Percentiles rank a stretch among this genome's conserved stretches.
These are phyloP conservation scores for Selenia dentaria DNA, from an alignment of 2,888 invertebrate genomes.

Conservation along the genomic window DNA sequence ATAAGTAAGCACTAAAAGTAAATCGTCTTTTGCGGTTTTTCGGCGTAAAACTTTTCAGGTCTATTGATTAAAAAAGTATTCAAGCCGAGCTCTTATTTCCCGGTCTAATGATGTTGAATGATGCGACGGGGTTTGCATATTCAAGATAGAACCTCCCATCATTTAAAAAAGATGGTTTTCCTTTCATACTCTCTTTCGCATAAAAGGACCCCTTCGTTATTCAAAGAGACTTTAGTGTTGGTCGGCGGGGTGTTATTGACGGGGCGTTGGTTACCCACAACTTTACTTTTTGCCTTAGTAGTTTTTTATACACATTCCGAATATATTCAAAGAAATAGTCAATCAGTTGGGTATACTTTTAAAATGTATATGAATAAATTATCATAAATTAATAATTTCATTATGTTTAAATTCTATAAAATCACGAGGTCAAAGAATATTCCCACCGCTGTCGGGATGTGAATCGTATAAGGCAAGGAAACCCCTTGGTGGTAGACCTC, in stretches of 20 bases:
- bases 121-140: conserved; percentile 70
- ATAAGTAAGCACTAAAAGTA: conserved; percentile 33
- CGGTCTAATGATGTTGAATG: conserved; percentile 77
- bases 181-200: conserved; percentile 65
- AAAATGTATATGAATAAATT: no score
- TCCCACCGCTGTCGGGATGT: no score
- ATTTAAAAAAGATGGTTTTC: conserved; percentile 73
- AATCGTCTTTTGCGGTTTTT: conserved; percentile 17
- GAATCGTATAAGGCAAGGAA: no score
- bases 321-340: no score
- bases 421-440: no score
- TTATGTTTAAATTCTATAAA: no score
- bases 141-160: conserved; percentile 68
- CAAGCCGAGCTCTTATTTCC: conserved; percentile 57
- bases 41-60: conserved; percentile 21
- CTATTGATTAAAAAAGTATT: conserved; percentile 53
- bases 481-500: no score
- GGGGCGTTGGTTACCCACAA: conserved; percentile 46
- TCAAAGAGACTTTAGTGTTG: conserved; percentile 69
- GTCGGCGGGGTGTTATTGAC: conserved; percentile 52
- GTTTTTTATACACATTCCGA: no score
- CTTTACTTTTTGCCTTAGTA: no score
- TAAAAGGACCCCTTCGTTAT: conserved; percentile 77
- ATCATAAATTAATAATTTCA: no score
- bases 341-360: no score